Evolutionary conservation across 2,888 invertebrate species (phyloP).

Genomic region (Pediacus dermestoides): DNA sequence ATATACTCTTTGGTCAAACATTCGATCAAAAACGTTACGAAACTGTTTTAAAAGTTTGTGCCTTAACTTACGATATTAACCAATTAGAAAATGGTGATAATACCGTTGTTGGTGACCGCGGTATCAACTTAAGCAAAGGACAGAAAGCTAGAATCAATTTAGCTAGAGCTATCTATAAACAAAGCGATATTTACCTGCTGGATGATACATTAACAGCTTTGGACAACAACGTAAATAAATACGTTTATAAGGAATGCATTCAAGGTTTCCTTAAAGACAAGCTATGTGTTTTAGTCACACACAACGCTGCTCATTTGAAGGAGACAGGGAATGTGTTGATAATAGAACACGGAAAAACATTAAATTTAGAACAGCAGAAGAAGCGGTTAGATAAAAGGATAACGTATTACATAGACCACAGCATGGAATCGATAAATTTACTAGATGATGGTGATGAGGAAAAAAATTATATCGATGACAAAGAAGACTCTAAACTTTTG

Average conservation of each 20-base stretch:
- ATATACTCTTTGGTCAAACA: constrained; percentile 43
- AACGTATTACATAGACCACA: constrained; percentile 33
- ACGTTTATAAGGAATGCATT: constrained; percentile 36
- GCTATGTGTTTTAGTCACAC: constrained; percentile 36
- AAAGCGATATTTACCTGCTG: constrained; percentile 38
- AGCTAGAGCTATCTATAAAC: constrained; percentile 37
- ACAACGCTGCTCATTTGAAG: constrained; percentile 36
- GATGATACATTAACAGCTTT: constrained; percentile 38
- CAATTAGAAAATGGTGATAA: constrained; percentile 40
- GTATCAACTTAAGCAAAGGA: constrained; percentile 61
- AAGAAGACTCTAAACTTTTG: constrained; percentile 17
- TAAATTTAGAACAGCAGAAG: constrained; percentile 27
- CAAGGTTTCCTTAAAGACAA: constrained; percentile 36
- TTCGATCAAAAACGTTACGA: constrained; percentile 42
- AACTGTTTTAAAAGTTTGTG: constrained; percentile 47
- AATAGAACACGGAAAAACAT: constrained; percentile 30
- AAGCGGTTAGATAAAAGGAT: constrained; percentile 29
- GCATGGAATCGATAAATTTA: constrained; percentile 9
- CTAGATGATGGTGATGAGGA: constrained; percentile 23
- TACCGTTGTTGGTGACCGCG: constrained; percentile 62
- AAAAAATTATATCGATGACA: constrained; percentile 12
- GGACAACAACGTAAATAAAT: constrained; percentile 34
- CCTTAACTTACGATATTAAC: constrained; percentile 53
- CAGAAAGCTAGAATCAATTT: constrained; percentile 45
- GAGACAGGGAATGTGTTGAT: constrained; percentile 31